phyloP scores from a whole-genome alignment of 2,888 invertebrate genomes.

The Melanargia galathea region DNA sequence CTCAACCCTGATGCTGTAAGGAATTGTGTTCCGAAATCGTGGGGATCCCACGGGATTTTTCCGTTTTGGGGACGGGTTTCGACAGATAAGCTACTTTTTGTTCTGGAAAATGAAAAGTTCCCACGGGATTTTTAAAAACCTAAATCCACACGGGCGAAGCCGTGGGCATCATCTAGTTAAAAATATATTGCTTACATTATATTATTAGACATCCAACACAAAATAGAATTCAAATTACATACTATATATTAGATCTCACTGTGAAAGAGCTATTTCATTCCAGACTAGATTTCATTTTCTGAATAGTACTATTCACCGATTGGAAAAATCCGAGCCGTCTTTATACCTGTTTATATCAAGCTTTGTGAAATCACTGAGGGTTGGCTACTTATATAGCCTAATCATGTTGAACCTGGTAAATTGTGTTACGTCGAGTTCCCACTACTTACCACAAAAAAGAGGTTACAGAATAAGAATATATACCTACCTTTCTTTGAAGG shows the following conservation, averaged over 20 bases:
- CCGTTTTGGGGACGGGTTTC: no score
- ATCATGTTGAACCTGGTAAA: not conserved
- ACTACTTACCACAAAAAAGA: not conserved
- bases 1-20: no score
- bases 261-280: conserved; percentile 1
- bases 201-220: not conserved
- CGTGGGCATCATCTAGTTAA: no score
- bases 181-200: no score
- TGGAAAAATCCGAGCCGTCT: not conserved
- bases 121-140: no score
- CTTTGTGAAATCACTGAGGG: not conserved
- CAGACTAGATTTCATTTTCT: not conserved
- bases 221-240: not conserved
- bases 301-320: not conserved
- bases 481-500: no score
- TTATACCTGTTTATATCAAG: not conserved
- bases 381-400: not conserved
- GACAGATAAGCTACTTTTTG: no score
- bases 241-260: not conserved
- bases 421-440: not conserved
- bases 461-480: no score
- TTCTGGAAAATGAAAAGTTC: no score
- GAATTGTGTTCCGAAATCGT: no score
- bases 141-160: no score
- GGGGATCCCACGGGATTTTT: no score